Conservation (phyloP, 2,797 vertebrate genomes). For the Buceros bicornis region DNA sequence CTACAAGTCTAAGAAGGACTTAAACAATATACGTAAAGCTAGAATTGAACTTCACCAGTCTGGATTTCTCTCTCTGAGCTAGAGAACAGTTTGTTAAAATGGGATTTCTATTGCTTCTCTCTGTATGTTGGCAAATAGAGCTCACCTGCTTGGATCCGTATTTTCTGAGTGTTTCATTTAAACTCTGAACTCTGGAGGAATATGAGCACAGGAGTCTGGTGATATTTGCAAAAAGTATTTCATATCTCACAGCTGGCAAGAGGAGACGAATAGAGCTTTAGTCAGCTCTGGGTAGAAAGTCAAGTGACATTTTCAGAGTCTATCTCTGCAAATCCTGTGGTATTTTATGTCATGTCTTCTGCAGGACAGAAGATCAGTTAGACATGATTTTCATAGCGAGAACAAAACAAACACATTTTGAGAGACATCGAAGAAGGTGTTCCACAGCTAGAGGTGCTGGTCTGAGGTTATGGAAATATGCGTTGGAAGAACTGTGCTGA, state of each 20-base stretch:
- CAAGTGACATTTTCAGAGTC: neutral
- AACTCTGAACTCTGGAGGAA: conserved; percentile 4
- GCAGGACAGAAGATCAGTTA: neutral
- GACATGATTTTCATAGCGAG: neutral
- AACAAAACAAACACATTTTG: neutral
- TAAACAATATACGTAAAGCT: neutral
- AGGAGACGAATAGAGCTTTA: neutral
- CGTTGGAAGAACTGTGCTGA: neutral
- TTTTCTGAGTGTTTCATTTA: conserved; percentile 18
- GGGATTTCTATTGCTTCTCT: neutral
- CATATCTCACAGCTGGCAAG: neutral
- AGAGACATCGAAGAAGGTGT: neutral
- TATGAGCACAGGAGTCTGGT: neutral
- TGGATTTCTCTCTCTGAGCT: neutral
- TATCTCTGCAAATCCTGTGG: neutral
- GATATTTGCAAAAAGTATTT: neutral
- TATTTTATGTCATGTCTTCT: neutral
- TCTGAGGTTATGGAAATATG: neutral
- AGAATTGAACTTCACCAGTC: neutral
- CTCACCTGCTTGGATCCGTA: neutral
- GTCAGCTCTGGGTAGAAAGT: neutral
- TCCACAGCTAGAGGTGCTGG: neutral
- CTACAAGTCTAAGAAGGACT: neutral
- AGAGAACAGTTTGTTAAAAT: neutral
- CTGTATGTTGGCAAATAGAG: neutral